Conservation (phyloP, 2,888 invertebrate species). For the Drosophila prostipennis region DNA sequence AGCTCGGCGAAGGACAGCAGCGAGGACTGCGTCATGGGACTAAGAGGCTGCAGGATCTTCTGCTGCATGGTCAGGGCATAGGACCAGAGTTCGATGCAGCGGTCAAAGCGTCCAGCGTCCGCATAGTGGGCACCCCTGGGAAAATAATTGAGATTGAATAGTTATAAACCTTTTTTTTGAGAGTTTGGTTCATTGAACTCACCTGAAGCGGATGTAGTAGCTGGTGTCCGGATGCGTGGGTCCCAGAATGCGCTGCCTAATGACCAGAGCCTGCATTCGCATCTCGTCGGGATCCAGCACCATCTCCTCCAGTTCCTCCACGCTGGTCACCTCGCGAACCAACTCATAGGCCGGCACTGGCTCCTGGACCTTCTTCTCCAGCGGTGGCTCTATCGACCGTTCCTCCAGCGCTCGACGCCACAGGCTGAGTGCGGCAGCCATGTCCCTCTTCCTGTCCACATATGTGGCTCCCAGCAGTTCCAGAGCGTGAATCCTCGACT, state of each 20-base stretch:
- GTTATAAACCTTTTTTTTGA: too few species aligned
- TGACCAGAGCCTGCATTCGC: slow-evolving; percentile 97
- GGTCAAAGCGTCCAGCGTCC: slow-evolving; percentile 95
- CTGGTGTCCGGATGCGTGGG: slow-evolving; percentile 98
- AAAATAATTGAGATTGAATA: background rate
- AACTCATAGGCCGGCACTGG: slow-evolving; percentile 95
- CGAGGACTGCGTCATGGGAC: slow-evolving; percentile 97
- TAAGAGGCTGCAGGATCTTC: slow-evolving; percentile 94
- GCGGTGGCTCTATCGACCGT: slow-evolving; percentile 88
- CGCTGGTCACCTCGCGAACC: slow-evolving; percentile 91
- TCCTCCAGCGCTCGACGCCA: slow-evolving; percentile 97
- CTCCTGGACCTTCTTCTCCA: slow-evolving; percentile 90
- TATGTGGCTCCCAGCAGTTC: slow-evolving; percentile 97
- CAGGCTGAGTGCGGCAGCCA: slow-evolving; percentile 93
- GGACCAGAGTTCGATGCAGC: slow-evolving; percentile 97
- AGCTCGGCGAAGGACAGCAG: slow-evolving; percentile 97
- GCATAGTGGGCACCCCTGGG: slow-evolving; percentile 95
- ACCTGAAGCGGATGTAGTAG: slow-evolving; percentile 95
- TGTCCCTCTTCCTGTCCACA: slow-evolving; percentile 98
- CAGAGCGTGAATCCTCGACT: slow-evolving; percentile 94
- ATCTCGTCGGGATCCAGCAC: slow-evolving; percentile 97
- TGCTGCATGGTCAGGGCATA: slow-evolving; percentile 99
- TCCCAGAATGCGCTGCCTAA: slow-evolving; percentile 94
- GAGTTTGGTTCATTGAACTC: slow-evolving; percentile 21
- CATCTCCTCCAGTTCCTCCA: slow-evolving; percentile 92